Evolutionary conservation across 1,140 invertebrate genomes (phyloP).

Genomic region (Mizuhopecten yessoensis): DNA sequence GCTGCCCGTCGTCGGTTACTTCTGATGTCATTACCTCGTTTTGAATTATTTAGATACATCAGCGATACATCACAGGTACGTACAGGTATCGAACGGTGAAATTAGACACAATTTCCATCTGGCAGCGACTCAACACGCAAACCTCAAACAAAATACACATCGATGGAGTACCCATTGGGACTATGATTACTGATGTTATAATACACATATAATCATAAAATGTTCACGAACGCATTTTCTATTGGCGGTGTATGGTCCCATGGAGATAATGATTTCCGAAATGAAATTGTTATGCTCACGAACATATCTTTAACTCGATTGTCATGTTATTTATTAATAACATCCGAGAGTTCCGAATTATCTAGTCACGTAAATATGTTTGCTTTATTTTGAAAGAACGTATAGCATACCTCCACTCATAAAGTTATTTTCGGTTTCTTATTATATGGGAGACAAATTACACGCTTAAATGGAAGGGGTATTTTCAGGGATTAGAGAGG

Average conservation of each 20-base stretch:
- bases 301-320: neutral
- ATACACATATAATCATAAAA: neutral
- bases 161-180: neutral
- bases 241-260: neutral
- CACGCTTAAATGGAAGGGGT: no score
- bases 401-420: no score
- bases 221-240: neutral
- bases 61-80: neutral
- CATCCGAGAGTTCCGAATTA: neutral
- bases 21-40: neutral
- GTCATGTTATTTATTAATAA: slow-evolving; percentile 40
- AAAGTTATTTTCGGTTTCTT: no score
- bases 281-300: neutral
- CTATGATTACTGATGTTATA: neutral
- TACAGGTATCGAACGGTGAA: neutral
- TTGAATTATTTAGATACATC: neutral
- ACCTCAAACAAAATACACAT: neutral
- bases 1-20: neutral
- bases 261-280: neutral
- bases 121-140: slow-evolving; percentile 7
- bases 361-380: neutral
- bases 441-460: no score
- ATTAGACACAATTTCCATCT: slow-evolving; percentile 14
- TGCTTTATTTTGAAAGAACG: neutral
- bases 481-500: no score